phyloP scores from a whole-genome alignment of 2,113 vertebrate species.

The Baryphthengus martii region DNA sequence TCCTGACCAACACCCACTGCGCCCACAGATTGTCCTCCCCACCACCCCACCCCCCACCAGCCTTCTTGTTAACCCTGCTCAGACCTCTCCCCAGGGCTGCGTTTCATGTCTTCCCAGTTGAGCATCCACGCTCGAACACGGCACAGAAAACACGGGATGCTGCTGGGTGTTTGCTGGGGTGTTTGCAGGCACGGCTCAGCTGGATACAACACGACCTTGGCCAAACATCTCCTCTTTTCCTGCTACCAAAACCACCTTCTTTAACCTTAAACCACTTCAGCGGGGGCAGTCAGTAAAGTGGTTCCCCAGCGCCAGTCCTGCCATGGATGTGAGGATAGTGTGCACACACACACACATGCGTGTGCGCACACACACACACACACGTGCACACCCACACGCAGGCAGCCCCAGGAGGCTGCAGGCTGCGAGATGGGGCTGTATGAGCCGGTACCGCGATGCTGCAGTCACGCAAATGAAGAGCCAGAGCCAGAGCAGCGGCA shows the following conservation, averaged over 20 bases:
- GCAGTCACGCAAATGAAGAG: background rate
- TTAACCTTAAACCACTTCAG: background rate
- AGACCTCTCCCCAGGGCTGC: background rate
- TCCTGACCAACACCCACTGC: background rate
- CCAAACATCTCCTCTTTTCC: background rate
- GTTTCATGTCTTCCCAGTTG: background rate
- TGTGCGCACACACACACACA: no score
- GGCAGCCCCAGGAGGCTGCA: background rate
- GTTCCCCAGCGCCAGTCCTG: background rate
- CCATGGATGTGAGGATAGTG: fast-evolving
- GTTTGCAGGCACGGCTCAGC: background rate
- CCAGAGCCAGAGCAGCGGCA: background rate
- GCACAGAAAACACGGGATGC: fast-evolving
- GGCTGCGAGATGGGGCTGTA: background rate
- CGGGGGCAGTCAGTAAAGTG: background rate
- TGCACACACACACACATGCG: background rate
- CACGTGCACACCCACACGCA: background rate
- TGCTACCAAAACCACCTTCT: background rate
- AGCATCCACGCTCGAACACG: fast-evolving
- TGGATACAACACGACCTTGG: no score
- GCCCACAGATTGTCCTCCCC: background rate
- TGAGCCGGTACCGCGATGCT: background rate
- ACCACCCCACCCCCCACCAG: background rate
- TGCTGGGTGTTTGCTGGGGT: background rate
- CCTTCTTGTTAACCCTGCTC: background rate